Evolutionary conservation across 2,797 vertebrate genomes (phyloP), one percentile per base, ranked within the genome.

Genomic region (Dallia pectoralis): DNA sequence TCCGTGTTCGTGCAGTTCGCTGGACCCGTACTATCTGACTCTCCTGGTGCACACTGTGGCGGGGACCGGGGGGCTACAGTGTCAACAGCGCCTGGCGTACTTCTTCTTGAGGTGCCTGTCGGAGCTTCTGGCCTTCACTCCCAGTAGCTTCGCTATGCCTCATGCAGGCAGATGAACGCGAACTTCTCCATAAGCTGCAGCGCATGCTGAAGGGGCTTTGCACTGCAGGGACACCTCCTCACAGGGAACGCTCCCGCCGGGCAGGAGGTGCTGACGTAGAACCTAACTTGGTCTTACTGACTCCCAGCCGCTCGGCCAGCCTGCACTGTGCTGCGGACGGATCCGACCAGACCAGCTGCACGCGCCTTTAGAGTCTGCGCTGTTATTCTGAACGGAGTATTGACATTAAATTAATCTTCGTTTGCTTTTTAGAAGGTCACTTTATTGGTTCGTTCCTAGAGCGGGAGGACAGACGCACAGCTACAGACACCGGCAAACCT

Each of bases 1-100:
- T 97, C 97, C 0, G 96, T 99, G 73, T 97, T 95, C 8, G 89
- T 96, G 0, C 97, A 99, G 90, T 97, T 99, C 32, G 86, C 91
- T 99, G 98, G 98, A 97, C 0, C 98, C 97, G 0, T 97, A 98
- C 79, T 99, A 99, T 3, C 83, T 94, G 80, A 95, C 87, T n/a
- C 93, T 99, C 71, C 85, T 99, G 84, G 93, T 96, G 11, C 95
- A 94, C 90, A 95, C 94, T 0, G 85, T 98, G 19, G 89, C 92
- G 92, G 4, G 82, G 90, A 0, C 91, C 86, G 0, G 94, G 92
- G 36, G 92, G 87, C 74, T 77, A 83, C 0, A 71, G 72, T 15
- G 91, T 89, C 0, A 83, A 85, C n/a, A 81, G 2, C 89, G 91
- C 73, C 71, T 89, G 61, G 89, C 92, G 22, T 91, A 96, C 78